These are phyloP conservation scores for Malthinus flaveolus DNA, from an alignment of 2,888 invertebrate species.

Conservation along the genomic window DNA sequence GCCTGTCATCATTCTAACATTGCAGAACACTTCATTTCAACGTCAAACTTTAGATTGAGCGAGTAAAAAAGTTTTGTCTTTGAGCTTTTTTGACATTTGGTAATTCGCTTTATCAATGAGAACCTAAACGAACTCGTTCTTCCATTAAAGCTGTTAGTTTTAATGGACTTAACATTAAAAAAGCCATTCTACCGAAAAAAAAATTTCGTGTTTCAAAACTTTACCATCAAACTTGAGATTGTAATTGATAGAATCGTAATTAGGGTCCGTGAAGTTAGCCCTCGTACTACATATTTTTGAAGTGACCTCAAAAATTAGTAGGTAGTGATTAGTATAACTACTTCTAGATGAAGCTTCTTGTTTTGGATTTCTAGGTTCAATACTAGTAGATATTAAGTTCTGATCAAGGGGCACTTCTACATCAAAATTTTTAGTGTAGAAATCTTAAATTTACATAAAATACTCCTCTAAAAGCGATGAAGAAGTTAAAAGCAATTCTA, in stretches of 20 bases:
- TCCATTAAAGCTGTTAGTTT: slow-evolving; percentile 43
- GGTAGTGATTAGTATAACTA: too few relatives aligned
- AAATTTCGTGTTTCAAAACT: background rate
- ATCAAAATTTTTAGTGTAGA: slow-evolving; percentile 10
- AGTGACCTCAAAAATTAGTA: too few relatives aligned
- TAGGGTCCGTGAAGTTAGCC: too few relatives aligned
- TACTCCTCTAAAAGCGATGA: slow-evolving; percentile 9
- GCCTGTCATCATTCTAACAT: slow-evolving; percentile 47
- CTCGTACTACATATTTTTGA: too few relatives aligned
- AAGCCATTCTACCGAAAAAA: slow-evolving; percentile 3
- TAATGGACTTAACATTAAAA: slow-evolving; percentile 5
- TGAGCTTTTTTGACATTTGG: slow-evolving; percentile 42
- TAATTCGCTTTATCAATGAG: slow-evolving; percentile 40
- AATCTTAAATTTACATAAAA: slow-evolving; percentile 9
- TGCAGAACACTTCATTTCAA: slow-evolving; percentile 47
- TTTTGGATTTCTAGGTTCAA: too few relatives aligned
- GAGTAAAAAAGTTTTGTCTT: slow-evolving; percentile 41
- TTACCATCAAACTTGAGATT: background rate
- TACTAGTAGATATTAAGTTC: too few relatives aligned
- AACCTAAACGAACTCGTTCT: slow-evolving; percentile 42
- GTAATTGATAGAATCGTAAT: too few relatives aligned
- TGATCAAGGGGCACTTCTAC: too few relatives aligned
- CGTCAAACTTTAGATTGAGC: slow-evolving; percentile 48
- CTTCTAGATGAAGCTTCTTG: too few relatives aligned
- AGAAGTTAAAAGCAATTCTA: slow-evolving; percentile 13